These are phyloP conservation scores for Enteromius unitaeniatus DNA, from an alignment of 2,797 vertebrate species.

Conservation along the genomic window DNA sequence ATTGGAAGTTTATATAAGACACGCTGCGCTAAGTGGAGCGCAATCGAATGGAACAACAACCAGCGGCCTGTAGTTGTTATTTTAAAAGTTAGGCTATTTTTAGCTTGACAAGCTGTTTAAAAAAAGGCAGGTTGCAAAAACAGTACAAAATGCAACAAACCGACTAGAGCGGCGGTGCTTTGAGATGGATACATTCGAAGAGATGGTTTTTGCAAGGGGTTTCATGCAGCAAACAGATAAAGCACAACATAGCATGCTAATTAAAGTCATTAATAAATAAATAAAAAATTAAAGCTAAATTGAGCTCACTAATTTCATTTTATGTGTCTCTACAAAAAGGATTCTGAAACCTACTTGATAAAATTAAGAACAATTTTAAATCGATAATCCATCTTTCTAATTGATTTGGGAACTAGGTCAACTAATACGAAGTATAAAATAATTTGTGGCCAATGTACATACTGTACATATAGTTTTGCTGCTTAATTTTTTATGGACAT, in stretches of 20 bases:
- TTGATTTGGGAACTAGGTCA: background rate
- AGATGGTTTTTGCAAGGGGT: background rate
- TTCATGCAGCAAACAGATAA: background rate
- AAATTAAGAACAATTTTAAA: background rate
- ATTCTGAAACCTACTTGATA: background rate
- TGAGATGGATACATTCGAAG: background rate
- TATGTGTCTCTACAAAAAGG: background rate
- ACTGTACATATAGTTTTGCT: too few relatives aligned
- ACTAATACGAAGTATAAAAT: background rate
- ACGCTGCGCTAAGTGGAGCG: background rate
- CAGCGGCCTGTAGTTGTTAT: background rate
- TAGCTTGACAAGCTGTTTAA: background rate
- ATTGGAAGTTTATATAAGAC: background rate
- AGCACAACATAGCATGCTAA: background rate
- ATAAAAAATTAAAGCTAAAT: background rate
- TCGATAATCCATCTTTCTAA: background rate
- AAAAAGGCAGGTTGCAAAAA: background rate
- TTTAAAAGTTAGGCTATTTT: constrained; percentile 13
- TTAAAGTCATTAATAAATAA: background rate
- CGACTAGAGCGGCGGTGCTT: background rate
- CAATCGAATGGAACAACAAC: background rate
- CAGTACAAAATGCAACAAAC: background rate
- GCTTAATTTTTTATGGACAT: background rate
- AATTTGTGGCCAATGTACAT: background rate
- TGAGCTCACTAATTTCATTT: background rate